A percentile compares a stretch with the other conserved stretches of the same genome.
phyloP scores from a whole-genome alignment of 2,797 vertebrate species.

The Pristis pectinata region DNA sequence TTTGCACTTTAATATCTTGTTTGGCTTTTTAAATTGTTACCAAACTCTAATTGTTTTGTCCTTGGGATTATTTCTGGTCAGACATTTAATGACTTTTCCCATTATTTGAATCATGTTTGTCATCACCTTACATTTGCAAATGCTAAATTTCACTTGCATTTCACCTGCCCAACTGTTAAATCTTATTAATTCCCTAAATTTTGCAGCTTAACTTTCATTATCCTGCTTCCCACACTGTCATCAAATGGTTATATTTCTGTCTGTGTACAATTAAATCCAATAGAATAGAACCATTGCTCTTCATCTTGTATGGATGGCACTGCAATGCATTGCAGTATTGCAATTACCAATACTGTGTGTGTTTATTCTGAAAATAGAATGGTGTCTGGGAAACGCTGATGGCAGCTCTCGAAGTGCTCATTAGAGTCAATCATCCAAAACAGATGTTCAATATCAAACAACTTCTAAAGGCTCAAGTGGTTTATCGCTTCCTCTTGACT shows the following conservation, averaged over 20 bases:
- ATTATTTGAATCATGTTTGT: not conserved
- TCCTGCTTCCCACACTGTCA: not conserved
- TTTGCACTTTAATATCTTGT: not conserved
- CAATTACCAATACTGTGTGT: not conserved
- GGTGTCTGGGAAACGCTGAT: slow-evolving; percentile 92
- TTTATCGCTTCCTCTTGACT: slow-evolving; percentile 85
- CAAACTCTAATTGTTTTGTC: not conserved
- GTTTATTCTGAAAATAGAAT: slow-evolving; percentile 56
- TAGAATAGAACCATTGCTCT: not conserved
- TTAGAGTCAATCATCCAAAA: slow-evolving; percentile 81
- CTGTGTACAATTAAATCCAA: not conserved
- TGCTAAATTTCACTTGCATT: not conserved
- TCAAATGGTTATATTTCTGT: not conserved
- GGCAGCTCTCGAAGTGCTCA: slow-evolving; percentile 81
- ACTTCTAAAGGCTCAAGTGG: slow-evolving; percentile 80
- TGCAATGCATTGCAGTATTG: not conserved
- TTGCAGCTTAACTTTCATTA: not conserved
- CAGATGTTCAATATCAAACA: slow-evolving; percentile 90
- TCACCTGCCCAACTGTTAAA: not conserved
- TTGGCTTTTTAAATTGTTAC: not conserved
- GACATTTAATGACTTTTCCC: not conserved
- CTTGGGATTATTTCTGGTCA: not conserved
- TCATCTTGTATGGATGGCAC: not conserved
- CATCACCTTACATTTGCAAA: not conserved
- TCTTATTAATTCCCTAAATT: not conserved